Evolutionary conservation across 2,113 vertebrate genomes (phyloP).

Genomic region (Athene noctua): DNA sequence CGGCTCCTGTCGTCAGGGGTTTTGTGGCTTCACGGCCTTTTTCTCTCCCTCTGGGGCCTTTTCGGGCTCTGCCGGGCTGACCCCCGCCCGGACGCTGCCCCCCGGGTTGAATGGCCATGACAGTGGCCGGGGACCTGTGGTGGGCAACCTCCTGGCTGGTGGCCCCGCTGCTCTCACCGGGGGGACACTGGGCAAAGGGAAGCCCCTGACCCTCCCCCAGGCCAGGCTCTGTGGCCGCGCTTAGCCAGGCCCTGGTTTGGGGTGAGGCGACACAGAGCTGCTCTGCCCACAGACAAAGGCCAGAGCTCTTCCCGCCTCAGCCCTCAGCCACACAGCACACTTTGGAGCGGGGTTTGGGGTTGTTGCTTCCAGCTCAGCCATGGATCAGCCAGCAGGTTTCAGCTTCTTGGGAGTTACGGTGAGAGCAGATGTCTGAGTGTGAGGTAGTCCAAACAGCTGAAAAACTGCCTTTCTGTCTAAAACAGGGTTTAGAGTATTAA

Average conservation of each 20-base stretch:
- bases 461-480: neutral
- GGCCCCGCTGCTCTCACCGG: neutral
- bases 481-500: neutral
- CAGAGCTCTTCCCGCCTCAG: neutral
- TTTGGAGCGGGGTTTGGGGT: neutral
- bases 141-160: neutral
- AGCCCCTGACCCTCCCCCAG: neutral
- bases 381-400: neutral
- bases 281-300: rapidly evolving
- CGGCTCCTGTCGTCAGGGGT: rapidly evolving
- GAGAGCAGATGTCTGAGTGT: neutral
- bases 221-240: neutral
- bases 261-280: neutral
- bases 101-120: rapidly evolving
- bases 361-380: neutral
- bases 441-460: neutral
- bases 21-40: neutral
- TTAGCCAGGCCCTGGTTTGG: neutral
- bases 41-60: too few relatives aligned
- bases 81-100: neutral
- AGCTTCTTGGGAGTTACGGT: neutral
- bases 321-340: neutral
- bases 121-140: rapidly evolving
- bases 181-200: rapidly evolving
- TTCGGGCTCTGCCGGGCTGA: neutral